Base-by-base conservation (phyloP, 2,888 invertebrate species). In the Orthosia gothica region DNA sequence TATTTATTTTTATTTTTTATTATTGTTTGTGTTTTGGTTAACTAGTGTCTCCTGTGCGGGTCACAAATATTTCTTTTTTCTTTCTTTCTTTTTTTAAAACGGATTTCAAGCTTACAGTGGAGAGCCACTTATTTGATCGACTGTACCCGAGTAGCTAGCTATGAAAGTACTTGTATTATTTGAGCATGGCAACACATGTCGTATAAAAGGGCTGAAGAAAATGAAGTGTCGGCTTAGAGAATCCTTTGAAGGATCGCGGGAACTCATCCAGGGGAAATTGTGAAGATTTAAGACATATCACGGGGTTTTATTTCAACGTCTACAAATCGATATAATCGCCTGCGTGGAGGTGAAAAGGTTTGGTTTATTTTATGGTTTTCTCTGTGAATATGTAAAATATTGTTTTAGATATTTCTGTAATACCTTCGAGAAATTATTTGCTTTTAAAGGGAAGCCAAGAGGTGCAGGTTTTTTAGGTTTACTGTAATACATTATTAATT, bases 181-280 rank as follows among this genome's bases (percentile, higher is more conserved):
- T 74, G 81, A 79, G 65, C 67, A 61, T 59, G 70, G 76, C 76
- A 84, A 86, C 87, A 85, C 83, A 85, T 85, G 84, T 75, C 81
- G 84, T 78, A 86, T 77, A 84, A 87, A 87, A 89, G 83, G 83
- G 82, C 81, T 84, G 77, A 83, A 59, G 82, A 87, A 91, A 91
- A 91, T 87, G 88, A 90, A 89, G 91, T 91, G 91, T 90, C 88
- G 89, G 90, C 89, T 92, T 92, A 91, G 80, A 70, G 89, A 89
- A 89, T 83, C 91, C 91, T 92, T 92, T 92, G 89, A 91, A 88
- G 78, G 80, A 79, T 85, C 74, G 63, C 69, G n/a, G 74, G 79
- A 76, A 81, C 75, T 78, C 75, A 78, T 82, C 65, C 75, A 54
- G 61, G 66, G 79, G 69, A 77, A 83, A 81, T 76, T 79, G 84